Evolutionary conservation across 2,888 invertebrate genomes (phyloP).

Genomic region (Sycophila texana): DNA sequence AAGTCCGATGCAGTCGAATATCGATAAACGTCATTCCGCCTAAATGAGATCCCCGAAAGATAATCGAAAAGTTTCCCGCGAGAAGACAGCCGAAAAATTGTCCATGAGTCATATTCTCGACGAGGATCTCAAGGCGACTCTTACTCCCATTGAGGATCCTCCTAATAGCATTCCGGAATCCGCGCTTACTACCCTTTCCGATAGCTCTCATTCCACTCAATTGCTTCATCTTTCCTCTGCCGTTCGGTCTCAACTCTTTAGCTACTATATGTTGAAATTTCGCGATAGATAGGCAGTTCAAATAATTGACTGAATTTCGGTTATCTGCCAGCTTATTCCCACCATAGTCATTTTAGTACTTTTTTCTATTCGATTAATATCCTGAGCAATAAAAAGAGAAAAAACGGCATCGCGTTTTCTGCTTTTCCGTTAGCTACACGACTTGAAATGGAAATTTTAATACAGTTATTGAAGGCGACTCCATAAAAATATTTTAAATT

Average conservation of each 20-base stretch:
- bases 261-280: conserved; percentile 22
- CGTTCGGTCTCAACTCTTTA: background rate
- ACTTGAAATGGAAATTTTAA: too few relatives aligned
- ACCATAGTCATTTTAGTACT: too few relatives aligned
- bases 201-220: conserved; percentile 44
- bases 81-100: conserved; percentile 56
- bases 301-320: conserved; percentile 4
- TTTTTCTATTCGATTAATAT: too few relatives aligned
- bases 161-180: conserved; percentile 28
- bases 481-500: too few relatives aligned
- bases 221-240: conserved; percentile 28
- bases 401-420: too few relatives aligned
- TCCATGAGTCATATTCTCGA: conserved; percentile 48
- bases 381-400: too few relatives aligned
- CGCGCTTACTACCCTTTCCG: conserved; percentile 40
- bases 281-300: conserved; percentile 17
- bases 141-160: conserved; percentile 12
- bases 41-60: conserved; percentile 39
- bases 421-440: too few relatives aligned
- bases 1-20: background rate
- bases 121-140: background rate
- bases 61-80: conserved; percentile 48
- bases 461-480: too few relatives aligned
- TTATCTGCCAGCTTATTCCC: background rate
- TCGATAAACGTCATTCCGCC: conserved; percentile 20